phyloP scores from a whole-genome alignment of 2,888 invertebrate genomes.

The Ormyrus thymus region DNA sequence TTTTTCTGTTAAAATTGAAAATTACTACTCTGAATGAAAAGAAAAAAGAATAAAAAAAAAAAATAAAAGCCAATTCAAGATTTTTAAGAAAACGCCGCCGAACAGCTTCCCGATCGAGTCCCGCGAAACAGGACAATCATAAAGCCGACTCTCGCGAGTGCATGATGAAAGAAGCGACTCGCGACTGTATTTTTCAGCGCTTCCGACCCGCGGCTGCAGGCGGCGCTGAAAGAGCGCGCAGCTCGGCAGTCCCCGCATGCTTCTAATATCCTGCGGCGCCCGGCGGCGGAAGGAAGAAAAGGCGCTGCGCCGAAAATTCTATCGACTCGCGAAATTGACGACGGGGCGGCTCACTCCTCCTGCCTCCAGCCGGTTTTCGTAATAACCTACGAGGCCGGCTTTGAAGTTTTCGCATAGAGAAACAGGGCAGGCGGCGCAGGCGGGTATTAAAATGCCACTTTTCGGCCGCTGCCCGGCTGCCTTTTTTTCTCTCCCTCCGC shows the following conservation, averaged over 20 bases:
- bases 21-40: too few relatives aligned
- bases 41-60: too few relatives aligned
- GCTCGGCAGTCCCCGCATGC: conserved; percentile 67
- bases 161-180: too few relatives aligned
- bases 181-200: conserved; percentile 2
- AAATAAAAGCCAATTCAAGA: too few relatives aligned
- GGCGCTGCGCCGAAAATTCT: conserved; percentile 53
- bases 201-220: background rate
- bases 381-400: background rate
- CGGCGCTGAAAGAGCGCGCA: background rate
- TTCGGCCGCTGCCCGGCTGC: background rate
- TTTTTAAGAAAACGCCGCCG: too few relatives aligned
- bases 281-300: conserved; percentile 33
- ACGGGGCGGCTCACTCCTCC: background rate
- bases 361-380: background rate
- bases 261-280: conserved; percentile 67
- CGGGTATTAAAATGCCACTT: conserved; percentile 21
- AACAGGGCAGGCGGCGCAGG: background rate
- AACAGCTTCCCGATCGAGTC: too few relatives aligned
- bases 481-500: too few relatives aligned
- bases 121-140: too few relatives aligned
- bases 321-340: conserved; percentile 44
- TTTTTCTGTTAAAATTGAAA: too few relatives aligned
- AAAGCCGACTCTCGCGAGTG: too few relatives aligned
- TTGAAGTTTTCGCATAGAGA: conserved; percentile 7